Base-by-base conservation (phyloP, 2,797 vertebrate genomes). In the Varecia variegata region DNA sequence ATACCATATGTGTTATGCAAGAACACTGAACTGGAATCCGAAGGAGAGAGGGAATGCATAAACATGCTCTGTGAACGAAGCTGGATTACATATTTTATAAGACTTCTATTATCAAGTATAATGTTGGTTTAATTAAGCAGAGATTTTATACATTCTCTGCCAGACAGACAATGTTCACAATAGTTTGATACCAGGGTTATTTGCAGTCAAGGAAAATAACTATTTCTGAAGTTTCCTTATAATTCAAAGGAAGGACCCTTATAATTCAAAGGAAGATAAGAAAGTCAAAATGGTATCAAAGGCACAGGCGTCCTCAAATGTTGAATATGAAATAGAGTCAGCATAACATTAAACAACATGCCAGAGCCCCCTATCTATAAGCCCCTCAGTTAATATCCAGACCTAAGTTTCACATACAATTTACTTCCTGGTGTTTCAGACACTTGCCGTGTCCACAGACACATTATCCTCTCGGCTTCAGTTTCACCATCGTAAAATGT, bases 261-360 rank as follows among this genome's bases (percentile, higher is more conserved):
- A 4, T 3, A 18, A 62, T 45, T 17, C 83, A 50, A n/a, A 91
- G 68, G 83, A 43, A 74, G 52, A 21, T 4, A 4, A 5, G 38
- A 52, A 11, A 17, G 47, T n/a, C 15, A 17, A 32, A 32, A 74
- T 12, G 40, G 50, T 14, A 14, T 17, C 13, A 21, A 18, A 67
- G 70, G 18, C 50, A 17, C 43, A 50, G 54, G 45, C 3, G 20
- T 3, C n/a, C 47, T 30, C 82, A 30, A 23, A 35, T 10, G 32
- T 3, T 47, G 2, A 18, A 27, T 20, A 13, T 2, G 56, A 27
- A 6, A 32, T 5, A 23, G 5, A 50, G 7, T 11, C 3, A 0
- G 32, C 5, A 2, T 2, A 11, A 30, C 18, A 5, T 13, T 1
- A 30, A 10, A 10, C 7, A 1, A 2, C 43, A 56, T 0, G 23